These are phyloP conservation scores for Trissoscelio sp. DNA, from an alignment of 2,888 invertebrate genomes.

Conservation along the genomic window DNA sequence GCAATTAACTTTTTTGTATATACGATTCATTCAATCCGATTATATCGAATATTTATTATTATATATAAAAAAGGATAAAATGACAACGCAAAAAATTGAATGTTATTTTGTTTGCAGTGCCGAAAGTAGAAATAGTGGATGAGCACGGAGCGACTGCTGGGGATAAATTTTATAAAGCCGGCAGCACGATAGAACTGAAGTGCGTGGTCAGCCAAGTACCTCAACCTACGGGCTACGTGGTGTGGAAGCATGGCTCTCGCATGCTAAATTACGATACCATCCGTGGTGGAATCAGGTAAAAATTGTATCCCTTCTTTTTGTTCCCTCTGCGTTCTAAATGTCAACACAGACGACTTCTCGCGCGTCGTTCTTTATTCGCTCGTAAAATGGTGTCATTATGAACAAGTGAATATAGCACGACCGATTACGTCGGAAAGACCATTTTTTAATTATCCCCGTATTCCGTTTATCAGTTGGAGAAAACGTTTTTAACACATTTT, in stretches of 20 bases:
- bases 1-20: neutral
- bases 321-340: conserved; percentile 9
- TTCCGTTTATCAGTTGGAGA: too few species aligned
- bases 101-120: conserved; percentile 85
- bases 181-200: conserved; percentile 92
- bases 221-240: conserved; percentile 89
- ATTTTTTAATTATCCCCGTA: too few species aligned
- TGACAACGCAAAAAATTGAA: neutral
- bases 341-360: conserved; percentile 7
- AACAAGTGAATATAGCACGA: conserved; percentile 45
- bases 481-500: too few species aligned
- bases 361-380: conserved; percentile 30
- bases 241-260: conserved; percentile 91
- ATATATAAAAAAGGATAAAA: neutral
- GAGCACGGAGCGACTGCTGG: conserved; percentile 90
- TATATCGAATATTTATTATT: neutral
- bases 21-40: neutral
- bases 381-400: conserved; percentile 41
- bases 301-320: conserved; percentile 64
- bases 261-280: conserved; percentile 91
- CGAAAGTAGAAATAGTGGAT: conserved; percentile 92
- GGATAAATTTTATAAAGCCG: conserved; percentile 93
- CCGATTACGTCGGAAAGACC: conserved; percentile 16
- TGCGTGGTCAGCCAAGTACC: conserved; percentile 93
- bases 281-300: conserved; percentile 91